phyloP scores from a whole-genome alignment of 2,113 vertebrate species.

The Oncorhynchus nerka region DNA sequence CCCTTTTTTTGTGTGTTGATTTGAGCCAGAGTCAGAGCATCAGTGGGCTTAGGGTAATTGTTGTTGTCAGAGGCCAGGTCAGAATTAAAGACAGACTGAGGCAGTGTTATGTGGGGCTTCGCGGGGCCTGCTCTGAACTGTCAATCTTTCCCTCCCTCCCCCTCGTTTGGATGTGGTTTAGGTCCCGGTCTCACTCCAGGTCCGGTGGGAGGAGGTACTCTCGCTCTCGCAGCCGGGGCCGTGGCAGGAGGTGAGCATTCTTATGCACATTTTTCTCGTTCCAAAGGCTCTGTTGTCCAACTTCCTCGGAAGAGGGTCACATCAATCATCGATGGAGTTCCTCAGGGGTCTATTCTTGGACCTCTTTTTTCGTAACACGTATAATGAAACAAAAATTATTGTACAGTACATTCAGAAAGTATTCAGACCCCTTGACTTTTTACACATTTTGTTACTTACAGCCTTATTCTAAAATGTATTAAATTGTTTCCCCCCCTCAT shows the following conservation, averaged over 20 bases:
- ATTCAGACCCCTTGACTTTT: too few species aligned
- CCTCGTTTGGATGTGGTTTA: neutral
- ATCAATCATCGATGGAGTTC: too few species aligned
- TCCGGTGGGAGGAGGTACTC: slow-evolving; percentile 81
- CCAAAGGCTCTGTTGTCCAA: too few species aligned
- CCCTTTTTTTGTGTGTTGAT: neutral
- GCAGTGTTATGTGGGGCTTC: neutral
- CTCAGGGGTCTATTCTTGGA: too few species aligned
- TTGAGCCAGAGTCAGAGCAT: slow-evolving; percentile 16
- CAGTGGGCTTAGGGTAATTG: slow-evolving; percentile 5
- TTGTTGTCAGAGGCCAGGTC: slow-evolving; percentile 20
- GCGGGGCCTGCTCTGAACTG: slow-evolving; percentile 14
- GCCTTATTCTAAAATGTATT: too few species aligned
- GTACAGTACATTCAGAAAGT: too few species aligned
- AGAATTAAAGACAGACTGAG: slow-evolving; percentile 17
- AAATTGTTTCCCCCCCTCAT: too few species aligned
- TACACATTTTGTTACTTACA: too few species aligned
- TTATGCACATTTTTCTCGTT: too few species aligned
- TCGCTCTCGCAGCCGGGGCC: slow-evolving; percentile 81
- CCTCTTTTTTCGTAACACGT: too few species aligned
- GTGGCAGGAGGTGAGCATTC: slow-evolving; percentile 78
- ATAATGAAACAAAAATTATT: too few species aligned
- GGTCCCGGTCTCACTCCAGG: slow-evolving; percentile 77
- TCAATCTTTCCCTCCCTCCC: neutral
- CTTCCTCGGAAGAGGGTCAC: too few species aligned